phyloP scores from a whole-genome alignment of 2,113 vertebrate species.

The Cardinalis cardinalis region DNA sequence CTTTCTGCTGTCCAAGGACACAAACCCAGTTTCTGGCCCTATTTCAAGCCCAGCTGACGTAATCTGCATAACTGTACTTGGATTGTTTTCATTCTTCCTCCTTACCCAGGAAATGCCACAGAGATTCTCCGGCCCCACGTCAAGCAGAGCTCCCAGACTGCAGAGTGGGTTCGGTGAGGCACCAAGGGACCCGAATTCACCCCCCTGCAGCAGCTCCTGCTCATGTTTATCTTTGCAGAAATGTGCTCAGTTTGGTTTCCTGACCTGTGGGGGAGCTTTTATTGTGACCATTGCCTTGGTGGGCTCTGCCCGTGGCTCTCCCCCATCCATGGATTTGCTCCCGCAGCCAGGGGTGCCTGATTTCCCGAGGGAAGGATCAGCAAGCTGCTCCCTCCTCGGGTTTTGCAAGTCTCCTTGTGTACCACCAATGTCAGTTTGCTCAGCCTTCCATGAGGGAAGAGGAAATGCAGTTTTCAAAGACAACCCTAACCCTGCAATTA shows the following conservation, averaged over 20 bases:
- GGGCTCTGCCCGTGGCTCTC: neutral
- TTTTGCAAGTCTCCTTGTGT: neutral
- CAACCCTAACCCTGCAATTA: neutral
- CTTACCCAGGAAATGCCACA: neutral
- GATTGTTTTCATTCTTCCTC: neutral
- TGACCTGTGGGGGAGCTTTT: neutral
- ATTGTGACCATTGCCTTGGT: rapidly evolving
- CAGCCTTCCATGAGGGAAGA: neutral
- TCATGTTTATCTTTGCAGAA: neutral
- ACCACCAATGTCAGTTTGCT: neutral
- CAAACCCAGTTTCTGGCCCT: neutral
- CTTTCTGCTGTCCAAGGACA: neutral
- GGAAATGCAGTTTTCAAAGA: neutral
- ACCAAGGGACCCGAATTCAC: neutral
- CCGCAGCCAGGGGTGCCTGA: neutral
- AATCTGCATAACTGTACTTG: neutral
- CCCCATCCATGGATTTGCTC: rapidly evolving
- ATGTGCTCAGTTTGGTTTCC: neutral
- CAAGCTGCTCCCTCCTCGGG: neutral
- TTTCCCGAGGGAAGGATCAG: neutral
- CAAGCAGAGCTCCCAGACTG: neutral
- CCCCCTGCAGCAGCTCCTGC: neutral
- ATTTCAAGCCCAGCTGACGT: neutral
- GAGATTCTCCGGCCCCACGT: neutral
- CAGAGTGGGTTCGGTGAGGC: neutral